A percentile compares a stretch with the other conserved stretches of the same genome.
These are phyloP conservation scores for Megaleporinus macrocephalus DNA, from an alignment of 2,113 vertebrate genomes.

Conservation along the genomic window DNA sequence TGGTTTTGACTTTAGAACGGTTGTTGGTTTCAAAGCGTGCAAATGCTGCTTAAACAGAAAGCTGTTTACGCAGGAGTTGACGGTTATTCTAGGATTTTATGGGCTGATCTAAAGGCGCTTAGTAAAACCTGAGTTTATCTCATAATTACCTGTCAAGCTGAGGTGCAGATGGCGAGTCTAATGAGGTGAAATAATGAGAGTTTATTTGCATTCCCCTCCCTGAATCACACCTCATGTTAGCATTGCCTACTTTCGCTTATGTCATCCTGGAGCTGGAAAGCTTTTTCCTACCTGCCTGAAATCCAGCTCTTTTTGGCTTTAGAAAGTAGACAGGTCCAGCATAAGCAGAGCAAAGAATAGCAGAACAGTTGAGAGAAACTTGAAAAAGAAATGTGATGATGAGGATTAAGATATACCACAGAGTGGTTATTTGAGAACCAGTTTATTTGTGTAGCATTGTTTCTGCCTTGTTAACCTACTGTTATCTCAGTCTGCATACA, in stretches of 20 bases:
- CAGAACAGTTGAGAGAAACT: too few species aligned
- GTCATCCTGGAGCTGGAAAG: not conserved
- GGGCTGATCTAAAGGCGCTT: not conserved
- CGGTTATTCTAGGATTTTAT: not conserved
- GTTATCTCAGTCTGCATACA: too few species aligned
- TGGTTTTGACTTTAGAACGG: not conserved
- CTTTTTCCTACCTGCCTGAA: not conserved
- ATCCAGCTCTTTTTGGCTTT: not conserved
- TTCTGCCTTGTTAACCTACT: too few species aligned
- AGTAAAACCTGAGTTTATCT: constrained; percentile 2
- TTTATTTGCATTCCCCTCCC: constrained; percentile 38
- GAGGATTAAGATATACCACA: too few species aligned
- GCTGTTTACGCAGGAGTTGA: not conserved
- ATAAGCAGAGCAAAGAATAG: too few species aligned
- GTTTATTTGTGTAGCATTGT: too few species aligned
- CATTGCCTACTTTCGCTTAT: constrained; percentile 1
- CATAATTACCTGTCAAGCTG: constrained; percentile 22
- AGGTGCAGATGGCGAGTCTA: constrained; percentile 29
- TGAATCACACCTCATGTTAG: constrained; percentile 10
- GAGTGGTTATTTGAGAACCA: too few species aligned
- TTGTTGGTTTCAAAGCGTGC: not conserved
- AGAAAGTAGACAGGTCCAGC: not conserved
- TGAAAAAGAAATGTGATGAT: too few species aligned
- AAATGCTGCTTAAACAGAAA: not conserved
- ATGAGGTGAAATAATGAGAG: constrained; percentile 38